phyloP scores from a whole-genome alignment of 2,113 vertebrate species.

The Plestiodon gilberti region DNA sequence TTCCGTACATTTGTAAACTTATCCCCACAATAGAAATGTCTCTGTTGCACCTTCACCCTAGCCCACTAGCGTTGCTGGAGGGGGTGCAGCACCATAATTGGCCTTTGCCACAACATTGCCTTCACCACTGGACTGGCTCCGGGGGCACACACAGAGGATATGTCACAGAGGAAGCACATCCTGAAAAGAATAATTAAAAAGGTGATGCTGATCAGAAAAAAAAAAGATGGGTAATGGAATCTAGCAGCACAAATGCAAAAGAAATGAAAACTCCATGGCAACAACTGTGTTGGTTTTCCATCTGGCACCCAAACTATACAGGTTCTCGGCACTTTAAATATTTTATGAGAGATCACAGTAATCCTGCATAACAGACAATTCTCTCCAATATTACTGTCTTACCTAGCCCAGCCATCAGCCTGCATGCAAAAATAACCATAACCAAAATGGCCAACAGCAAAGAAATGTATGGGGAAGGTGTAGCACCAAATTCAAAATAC shows the following conservation, averaged over 20 bases:
- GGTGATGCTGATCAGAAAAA: neutral
- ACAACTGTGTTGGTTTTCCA: neutral
- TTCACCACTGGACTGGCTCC: too few species aligned
- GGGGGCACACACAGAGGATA: neutral
- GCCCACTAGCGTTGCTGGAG: too few species aligned
- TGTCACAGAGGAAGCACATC: neutral
- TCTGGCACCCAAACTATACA: neutral
- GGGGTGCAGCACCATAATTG: too few species aligned
- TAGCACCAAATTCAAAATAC: too few species aligned
- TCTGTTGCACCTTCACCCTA: too few species aligned
- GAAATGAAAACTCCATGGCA: neutral
- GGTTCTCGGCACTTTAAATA: neutral
- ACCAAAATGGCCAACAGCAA: too few species aligned
- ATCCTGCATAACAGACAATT: neutral
- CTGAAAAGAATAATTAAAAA: neutral
- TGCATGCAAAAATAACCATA: too few species aligned
- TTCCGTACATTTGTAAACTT: too few species aligned
- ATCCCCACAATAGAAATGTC: too few species aligned
- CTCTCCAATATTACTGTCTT: neutral
- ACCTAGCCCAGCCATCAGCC: rapidly evolving
- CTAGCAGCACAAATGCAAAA: neutral
- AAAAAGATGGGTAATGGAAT: constrained; percentile 3
- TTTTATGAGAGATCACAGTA: neutral
- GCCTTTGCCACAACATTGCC: too few species aligned
- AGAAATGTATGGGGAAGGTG: too few species aligned